Evolutionary conservation across 2,113 vertebrate species (phyloP).

Genomic region (Corvus moneduloides): DNA sequence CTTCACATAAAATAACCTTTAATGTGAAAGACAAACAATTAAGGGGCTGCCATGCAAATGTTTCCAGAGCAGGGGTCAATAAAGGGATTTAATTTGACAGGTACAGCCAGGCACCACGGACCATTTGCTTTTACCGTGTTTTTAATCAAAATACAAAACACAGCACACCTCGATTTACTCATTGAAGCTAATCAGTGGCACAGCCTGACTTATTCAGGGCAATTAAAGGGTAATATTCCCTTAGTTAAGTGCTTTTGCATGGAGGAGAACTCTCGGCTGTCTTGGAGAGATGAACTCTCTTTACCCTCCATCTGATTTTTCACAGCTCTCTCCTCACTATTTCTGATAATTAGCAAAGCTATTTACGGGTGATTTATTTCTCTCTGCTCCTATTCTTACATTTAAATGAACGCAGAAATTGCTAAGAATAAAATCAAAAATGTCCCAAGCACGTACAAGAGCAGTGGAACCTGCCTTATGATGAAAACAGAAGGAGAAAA

Average conservation of each 20-base stretch:
- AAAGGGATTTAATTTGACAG: neutral
- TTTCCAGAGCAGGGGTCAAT: neutral
- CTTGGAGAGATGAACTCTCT: neutral
- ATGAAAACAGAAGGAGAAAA: neutral
- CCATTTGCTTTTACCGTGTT: neutral
- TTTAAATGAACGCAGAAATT: neutral
- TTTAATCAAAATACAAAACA: slow-evolving; percentile 13
- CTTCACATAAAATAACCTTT: neutral
- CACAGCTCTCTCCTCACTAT: neutral
- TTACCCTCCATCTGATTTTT: slow-evolving; percentile 7
- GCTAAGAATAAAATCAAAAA: neutral
- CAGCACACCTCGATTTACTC: neutral
- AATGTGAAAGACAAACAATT: neutral
- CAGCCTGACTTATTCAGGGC: slow-evolving; percentile 9
- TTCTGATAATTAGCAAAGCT: slow-evolving; percentile 15
- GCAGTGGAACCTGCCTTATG: neutral
- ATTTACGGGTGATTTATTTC: slow-evolving; percentile 20
- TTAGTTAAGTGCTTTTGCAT: slow-evolving; percentile 1
- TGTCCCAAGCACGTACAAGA: neutral
- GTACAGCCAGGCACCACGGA: neutral
- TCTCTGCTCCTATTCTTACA: neutral
- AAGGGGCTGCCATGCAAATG: neutral
- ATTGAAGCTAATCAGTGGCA: neutral
- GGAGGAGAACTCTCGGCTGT: neutral
- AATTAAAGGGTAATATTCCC: slow-evolving; percentile 44